Evolutionary conservation across 2,797 vertebrate species (phyloP), one percentile per base, ranked within the genome.

Genomic region (Eulemur coronatus): DNA sequence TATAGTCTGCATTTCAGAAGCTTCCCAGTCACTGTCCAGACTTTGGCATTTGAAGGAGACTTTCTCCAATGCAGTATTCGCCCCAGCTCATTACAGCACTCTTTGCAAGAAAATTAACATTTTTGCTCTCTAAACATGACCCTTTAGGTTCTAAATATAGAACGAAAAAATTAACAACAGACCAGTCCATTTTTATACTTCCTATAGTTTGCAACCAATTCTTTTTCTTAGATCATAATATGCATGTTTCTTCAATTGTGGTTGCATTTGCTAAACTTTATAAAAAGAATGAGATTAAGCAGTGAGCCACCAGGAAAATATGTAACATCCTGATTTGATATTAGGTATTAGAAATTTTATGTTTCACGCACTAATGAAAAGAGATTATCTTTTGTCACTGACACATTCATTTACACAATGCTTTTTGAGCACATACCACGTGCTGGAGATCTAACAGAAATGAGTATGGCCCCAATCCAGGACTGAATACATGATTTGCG

Each of bases 141-240:
- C 30, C 30, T 92, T 90, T 79, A 15, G 7, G n/a, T 90, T 92
- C 67, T 86, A 97, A 93, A 92, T 26, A 87, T 15, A 94, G 89
- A 80, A 90, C n/a, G 92, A 89, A 80, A 35, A 84, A 91, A 96
- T 85, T 46, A 96, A 92, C 55, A 93, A 93, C 55, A 96, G 52
- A 46, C 5, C 28, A 22, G 75, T 48, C 43, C 5, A 13, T 86
- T 92, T 89, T 86, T 80, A 94, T 89, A 76, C 35, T 91, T 90
- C 80, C 67, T n/a, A 80, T 61, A 48, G 41, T 70, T 91, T 26
- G 30, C 18, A 82, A 79, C 8, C 52, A n/a, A 41, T 43, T 93
- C 67, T 91, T 95, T 85, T 38, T 26, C 91, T 93, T 81, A 84
- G 46, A 89, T 87, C 35, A 48, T 50, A 96, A 72, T 43, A 86